phyloP scores from a whole-genome alignment of 2,113 vertebrate genomes.

The human (Homo sapiens) region GRCh38 chr13:77472001-77472500 shows the following conservation, averaged over 20 bases:
- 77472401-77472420: neutral
- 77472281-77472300: slow-evolving; percentile 22
- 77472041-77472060: neutral
- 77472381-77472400: neutral
- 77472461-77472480: neutral
- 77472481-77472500: no score
- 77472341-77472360: neutral
- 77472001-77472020: neutral
- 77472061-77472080: neutral
- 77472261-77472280: neutral
- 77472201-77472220: neutral
- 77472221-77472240: neutral
- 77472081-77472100: neutral
- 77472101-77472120: neutral
- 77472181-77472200: neutral
- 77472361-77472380: neutral
- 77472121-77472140: neutral
- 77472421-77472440: neutral
- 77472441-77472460: neutral
- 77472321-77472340: neutral
- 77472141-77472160: neutral
- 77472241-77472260: neutral
- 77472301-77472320: neutral
- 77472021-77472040: neutral
- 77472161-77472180: neutral